Evolutionary conservation across 2,113 vertebrate species (phyloP), one percentile per base, ranked within the genome.

Genomic region (Alouatta palliata): DNA sequence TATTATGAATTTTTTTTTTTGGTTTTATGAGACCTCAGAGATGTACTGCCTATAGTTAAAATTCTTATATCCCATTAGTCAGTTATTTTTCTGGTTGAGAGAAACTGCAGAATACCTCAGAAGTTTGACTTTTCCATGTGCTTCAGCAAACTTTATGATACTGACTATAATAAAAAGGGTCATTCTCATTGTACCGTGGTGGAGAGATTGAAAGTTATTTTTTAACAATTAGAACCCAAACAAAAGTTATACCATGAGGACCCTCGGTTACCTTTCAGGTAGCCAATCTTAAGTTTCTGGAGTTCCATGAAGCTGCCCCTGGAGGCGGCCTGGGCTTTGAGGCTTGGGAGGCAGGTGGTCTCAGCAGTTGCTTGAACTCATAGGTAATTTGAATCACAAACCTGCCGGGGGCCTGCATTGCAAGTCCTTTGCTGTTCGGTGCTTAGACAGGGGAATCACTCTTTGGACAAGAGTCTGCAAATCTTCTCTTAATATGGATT

Each of bases 281-380:
- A n/a, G 21, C 66, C 12, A 1, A 16, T 43, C 17, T 35, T n/a
- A 16, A 40, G 30, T 21, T 19, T 1, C 0, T 30, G 54, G 40
- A 66, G 8, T 19, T 27, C 40, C 20, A 0, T 0, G 45, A 73
- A 17, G 6, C 25, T 32, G 14, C 40, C 4, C 25, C 0, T 32
- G 87, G 77, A 2, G 23, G 30, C n/a, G 9, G 25, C 54, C 58
- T 32, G 45, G 13, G 6, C 30, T 23, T 23, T 30, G 9, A 0
- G 14, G 21, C 6, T n/a, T 8, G 5, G n/a, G 71, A 40, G 37
- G 71, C 11, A 1, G n/a, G 14, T 19, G 30, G 25, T 6, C 49
- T 20, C 25, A 9, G 30, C 43, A 9, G 49, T 5, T 21, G 40
- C 25, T 40, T 58, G 40, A 68, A 43, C 6, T 54, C 19, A 1